Percentiles rank a stretch among this genome's conserved stretches.
These are phyloP conservation scores for Trichosurus vulpecula DNA, from an alignment of 2,797 vertebrate genomes.

Conservation along the genomic window DNA sequence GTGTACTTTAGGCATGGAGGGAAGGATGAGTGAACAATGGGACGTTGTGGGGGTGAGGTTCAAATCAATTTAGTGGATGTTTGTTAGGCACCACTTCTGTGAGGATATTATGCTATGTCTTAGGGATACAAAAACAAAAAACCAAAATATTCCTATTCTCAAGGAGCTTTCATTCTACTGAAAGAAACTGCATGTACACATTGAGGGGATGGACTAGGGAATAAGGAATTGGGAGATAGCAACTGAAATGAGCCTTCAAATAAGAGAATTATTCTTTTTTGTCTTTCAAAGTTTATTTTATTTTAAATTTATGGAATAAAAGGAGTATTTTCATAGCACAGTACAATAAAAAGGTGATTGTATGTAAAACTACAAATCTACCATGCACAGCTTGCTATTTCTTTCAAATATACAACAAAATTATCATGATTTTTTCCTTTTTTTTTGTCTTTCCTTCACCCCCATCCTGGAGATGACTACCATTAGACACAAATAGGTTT, in stretches of 20 bases:
- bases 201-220: background rate
- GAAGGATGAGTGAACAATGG: background rate
- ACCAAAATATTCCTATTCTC: background rate
- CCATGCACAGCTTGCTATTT: background rate
- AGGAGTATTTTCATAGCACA: background rate
- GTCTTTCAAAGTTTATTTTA: background rate
- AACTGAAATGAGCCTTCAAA: background rate
- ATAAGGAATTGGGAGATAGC: background rate
- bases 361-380: background rate
- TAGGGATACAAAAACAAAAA: background rate
- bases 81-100: background rate
- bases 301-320: background rate
- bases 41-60: background rate
- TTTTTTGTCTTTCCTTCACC: background rate
- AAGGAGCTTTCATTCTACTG: background rate
- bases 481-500: no score
- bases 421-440: background rate
- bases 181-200: background rate
- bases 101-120: background rate
- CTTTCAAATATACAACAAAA: background rate
- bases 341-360: background rate
- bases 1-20: background rate
- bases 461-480: no score
- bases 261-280: background rate
- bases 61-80: background rate